Conservation (phyloP, 2,113 vertebrate genomes). For the Sprattus sprattus region DNA sequence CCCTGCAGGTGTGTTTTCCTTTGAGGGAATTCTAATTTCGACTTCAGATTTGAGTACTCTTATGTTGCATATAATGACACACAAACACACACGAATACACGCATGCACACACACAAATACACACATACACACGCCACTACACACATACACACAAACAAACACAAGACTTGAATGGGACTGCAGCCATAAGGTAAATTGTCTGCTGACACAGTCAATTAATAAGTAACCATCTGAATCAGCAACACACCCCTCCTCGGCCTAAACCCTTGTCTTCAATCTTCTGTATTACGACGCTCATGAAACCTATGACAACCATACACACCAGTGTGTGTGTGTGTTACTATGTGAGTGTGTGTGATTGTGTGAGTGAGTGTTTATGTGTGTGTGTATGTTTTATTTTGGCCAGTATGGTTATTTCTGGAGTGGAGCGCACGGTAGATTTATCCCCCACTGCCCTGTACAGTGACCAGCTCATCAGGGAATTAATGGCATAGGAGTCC, state of each 20-base stretch:
- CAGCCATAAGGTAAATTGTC: conserved; percentile 26
- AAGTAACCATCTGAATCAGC: conserved; percentile 38
- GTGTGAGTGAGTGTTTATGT: not conserved
- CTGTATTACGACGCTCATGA: conserved; percentile 24
- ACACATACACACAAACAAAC: not conserved
- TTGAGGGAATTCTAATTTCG: not conserved
- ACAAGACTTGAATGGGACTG: not conserved
- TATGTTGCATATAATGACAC: not conserved
- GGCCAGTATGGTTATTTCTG: conserved; percentile 45
- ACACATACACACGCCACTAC: not conserved
- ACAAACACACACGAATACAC: not conserved
- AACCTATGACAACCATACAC: not conserved
- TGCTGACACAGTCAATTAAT: conserved; percentile 40
- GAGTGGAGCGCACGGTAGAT: conserved; percentile 50
- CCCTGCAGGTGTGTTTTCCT: not conserved
- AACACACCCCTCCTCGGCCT: conserved; percentile 32
- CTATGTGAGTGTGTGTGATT: not conserved
- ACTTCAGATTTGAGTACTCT: conserved; percentile 3
- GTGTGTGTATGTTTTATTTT: conserved; percentile 20
- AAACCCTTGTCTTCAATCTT: conserved; percentile 18
- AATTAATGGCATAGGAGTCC: conserved; percentile 63
- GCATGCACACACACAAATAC: not conserved
- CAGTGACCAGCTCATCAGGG: conserved; percentile 56
- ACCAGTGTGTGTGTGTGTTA: not conserved
- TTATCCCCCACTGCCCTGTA: conserved; percentile 49